phyloP scores from a whole-genome alignment of 2,113 vertebrate genomes.

The Poeciliopsis retropinna region DNA sequence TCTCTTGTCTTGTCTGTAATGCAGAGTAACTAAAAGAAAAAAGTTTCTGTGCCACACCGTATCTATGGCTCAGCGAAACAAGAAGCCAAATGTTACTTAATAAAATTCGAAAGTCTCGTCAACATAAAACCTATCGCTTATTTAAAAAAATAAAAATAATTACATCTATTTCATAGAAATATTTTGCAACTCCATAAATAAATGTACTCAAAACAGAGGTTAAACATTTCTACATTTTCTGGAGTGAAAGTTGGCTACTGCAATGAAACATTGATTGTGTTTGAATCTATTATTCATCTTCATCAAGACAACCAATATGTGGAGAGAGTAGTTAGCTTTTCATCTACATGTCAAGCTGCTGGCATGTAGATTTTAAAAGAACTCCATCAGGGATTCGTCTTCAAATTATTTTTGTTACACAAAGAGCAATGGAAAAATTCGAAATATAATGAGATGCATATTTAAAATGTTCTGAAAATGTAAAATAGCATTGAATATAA shows the following conservation, averaged over 20 bases:
- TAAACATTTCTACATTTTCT: not conserved
- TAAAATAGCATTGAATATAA: not conserved
- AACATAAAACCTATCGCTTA: not conserved
- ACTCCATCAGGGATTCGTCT: not conserved
- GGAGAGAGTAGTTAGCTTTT: not conserved
- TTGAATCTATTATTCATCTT: not conserved
- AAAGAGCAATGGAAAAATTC: not conserved
- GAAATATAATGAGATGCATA: not conserved
- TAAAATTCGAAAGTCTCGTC: not conserved
- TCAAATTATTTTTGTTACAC: not conserved
- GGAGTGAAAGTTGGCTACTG: not conserved
- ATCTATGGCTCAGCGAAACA: too few species aligned
- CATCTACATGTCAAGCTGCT: not conserved
- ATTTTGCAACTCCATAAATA: not conserved
- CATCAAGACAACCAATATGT: not conserved
- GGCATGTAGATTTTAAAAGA: not conserved
- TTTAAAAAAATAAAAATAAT: not conserved
- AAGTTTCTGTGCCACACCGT: too few species aligned
- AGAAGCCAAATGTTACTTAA: too few species aligned
- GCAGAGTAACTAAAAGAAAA: too few species aligned
- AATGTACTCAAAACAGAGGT: not conserved
- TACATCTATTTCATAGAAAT: not conserved
- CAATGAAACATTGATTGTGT: not conserved
- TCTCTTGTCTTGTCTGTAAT: too few species aligned
- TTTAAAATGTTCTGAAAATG: not conserved